Evolutionary conservation across 30 jellyfish, hydroid and myxozoan genomes (phyloP).

Genomic region (Hydractinia symbiolongicarpus): DNA sequence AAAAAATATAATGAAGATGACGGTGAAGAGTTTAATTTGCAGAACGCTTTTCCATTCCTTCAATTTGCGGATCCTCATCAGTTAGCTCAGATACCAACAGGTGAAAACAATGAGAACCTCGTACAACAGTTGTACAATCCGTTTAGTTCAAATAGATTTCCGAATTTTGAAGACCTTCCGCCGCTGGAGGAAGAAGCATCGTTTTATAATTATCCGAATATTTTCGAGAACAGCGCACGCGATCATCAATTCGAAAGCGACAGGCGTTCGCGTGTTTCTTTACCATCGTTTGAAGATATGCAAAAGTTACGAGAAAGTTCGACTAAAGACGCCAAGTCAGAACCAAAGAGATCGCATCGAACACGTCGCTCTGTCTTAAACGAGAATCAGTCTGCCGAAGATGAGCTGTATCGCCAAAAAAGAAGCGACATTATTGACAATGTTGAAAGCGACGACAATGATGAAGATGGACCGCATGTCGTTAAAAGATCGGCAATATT

Average conservation of each 20-base stretch:
- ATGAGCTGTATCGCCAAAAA: too few species aligned
- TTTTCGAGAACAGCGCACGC: too few species aligned
- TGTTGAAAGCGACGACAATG: conserved; percentile 42
- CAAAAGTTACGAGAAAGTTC: not conserved
- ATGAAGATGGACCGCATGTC: conserved; percentile 94
- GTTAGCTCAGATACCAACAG: conserved; percentile 9
- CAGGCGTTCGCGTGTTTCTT: too few species aligned
- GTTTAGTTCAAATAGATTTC: conserved; percentile 21
- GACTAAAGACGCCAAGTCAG: not conserved
- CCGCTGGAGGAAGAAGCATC: conserved; percentile 26
- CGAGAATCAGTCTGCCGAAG: too few species aligned
- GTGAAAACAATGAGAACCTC: conserved; percentile 15
- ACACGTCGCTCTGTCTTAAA: not conserved
- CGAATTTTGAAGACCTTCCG: conserved; percentile 11
- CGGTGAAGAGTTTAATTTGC: not conserved
- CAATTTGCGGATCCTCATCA: conserved; percentile 37
- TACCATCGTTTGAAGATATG: too few species aligned
- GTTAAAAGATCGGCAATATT: conserved; percentile 96
- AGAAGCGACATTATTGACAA: conserved; percentile 10
- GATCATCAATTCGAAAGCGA: too few species aligned
- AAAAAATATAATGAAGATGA: conserved; percentile 10
- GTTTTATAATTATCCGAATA: conserved; percentile 1
- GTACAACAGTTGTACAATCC: conserved; percentile 27
- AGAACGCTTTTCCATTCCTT: conserved; percentile 21
- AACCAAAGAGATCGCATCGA: not conserved